Conservation (phyloP, 2,888 invertebrate species). For the Polyommatus iphigenia region DNA sequence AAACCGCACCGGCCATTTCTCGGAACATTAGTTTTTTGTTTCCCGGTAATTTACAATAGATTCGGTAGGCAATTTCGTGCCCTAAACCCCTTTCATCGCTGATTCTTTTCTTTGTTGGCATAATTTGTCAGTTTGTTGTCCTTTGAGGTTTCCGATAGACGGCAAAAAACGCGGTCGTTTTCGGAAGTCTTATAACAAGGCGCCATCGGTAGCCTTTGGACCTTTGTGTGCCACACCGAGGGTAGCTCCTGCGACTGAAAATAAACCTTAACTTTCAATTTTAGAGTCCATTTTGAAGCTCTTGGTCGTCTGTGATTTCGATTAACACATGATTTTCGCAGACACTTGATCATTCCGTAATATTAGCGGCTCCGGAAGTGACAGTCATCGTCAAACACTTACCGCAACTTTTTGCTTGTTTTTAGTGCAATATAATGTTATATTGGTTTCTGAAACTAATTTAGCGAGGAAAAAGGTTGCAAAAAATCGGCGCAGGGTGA, state of each 20-base stretch:
- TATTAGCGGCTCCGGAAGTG: slow-evolving; percentile 28
- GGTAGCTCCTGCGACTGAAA: background rate
- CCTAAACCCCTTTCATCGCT: slow-evolving; percentile 46
- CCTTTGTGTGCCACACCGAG: slow-evolving; percentile 44
- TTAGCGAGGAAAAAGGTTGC: background rate
- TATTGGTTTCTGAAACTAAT: slow-evolving; percentile 23
- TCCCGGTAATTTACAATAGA: slow-evolving; percentile 29
- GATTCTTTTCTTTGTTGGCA: slow-evolving; percentile 63
- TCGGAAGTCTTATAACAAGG: slow-evolving; percentile 78
- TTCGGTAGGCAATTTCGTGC: slow-evolving; percentile 50
- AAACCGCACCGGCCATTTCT: slow-evolving; percentile 8
- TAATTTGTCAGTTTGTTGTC: slow-evolving; percentile 76
- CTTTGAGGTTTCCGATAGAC: slow-evolving; percentile 65
- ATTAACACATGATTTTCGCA: slow-evolving; percentile 29
- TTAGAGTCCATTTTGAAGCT: background rate
- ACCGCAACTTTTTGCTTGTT: slow-evolving; percentile 3
- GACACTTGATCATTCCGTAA: slow-evolving; percentile 26
- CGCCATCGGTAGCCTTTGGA: slow-evolving; percentile 71
- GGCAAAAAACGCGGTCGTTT: slow-evolving; percentile 64
- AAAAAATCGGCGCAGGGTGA: slow-evolving; percentile 3
- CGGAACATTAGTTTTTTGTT: slow-evolving; percentile 22
- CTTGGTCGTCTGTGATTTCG: background rate
- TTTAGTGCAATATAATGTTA: slow-evolving; percentile 14
- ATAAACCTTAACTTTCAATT: background rate
- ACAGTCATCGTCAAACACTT: slow-evolving; percentile 31